Percentiles rank a stretch among this genome's conserved stretches.
Evolutionary conservation across 2,113 vertebrate genomes (phyloP).

Genomic region (Corvus cornix): DNA sequence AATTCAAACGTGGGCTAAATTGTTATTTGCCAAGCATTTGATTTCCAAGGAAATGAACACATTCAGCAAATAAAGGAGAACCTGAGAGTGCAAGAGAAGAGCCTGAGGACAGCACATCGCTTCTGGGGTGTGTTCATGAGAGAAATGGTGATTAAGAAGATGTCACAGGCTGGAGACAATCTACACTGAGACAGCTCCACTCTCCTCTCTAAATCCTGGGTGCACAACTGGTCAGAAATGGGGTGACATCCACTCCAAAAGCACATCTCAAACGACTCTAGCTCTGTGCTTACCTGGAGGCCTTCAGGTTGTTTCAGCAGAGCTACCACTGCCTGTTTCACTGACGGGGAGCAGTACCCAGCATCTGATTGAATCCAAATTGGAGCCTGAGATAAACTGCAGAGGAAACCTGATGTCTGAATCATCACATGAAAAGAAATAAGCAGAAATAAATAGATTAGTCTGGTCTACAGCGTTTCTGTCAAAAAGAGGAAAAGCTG

Average conservation of each 20-base stretch:
- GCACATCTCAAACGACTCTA: neutral
- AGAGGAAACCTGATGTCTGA: neutral
- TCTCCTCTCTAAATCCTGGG: neutral
- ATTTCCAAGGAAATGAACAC: neutral
- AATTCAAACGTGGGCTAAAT: neutral
- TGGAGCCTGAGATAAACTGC: neutral
- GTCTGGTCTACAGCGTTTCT: neutral
- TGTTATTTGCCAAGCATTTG: neutral
- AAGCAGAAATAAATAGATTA: neutral
- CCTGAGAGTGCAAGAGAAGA: neutral
- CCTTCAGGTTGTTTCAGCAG: neutral
- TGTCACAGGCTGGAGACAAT: neutral
- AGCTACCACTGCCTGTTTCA: neutral
- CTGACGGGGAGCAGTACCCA: neutral
- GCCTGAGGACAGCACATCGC: accelerated
- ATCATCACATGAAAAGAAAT: neutral
- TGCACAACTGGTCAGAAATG: neutral
- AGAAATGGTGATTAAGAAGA: neutral
- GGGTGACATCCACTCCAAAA: neutral
- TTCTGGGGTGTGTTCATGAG: neutral
- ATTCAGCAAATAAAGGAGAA: neutral
- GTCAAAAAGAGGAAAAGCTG: neutral
- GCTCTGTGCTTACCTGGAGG: neutral
- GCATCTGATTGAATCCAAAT: neutral
- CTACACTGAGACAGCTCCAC: neutral